Evolutionary conservation across 2,797 vertebrate species (phyloP), one percentile per base, ranked within the genome.

Genomic region (Epinephelus malabaricus): DNA sequence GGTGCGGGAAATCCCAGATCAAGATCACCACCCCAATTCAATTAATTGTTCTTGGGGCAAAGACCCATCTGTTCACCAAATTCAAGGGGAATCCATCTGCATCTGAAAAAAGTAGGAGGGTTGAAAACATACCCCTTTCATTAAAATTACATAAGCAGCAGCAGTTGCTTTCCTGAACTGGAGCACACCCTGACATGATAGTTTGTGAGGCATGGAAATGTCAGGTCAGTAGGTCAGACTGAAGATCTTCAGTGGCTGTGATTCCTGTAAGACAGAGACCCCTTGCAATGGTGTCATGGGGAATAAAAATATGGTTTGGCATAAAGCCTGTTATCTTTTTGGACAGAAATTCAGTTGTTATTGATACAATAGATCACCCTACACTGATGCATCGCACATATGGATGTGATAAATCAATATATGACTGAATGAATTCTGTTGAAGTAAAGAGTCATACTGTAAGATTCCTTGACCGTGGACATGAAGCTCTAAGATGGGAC

Each of bases 181-280:
- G 46, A 81, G 76, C 34, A n/a, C 12, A 43, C 11, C 34, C 40
- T 55, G 34, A 55, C 23, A 70, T 62, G 69, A 84, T 21, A 13
- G 50, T 58, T 78, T 15, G 38, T 54, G 45, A 73, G 47, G 45
- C 46, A 61, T 61, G 60, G 47, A 66, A 27, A 68, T 65, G 23
- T 59, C 18, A 46, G 72, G 55, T 73, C 55, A 76, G 59, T 10
- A 27, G 38, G 67, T 84, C 71, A 75, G 4, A 60, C 51, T 18
- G 30, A 21, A 56, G 30, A 49, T 15, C 27, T 18, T 56, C 19
- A n/a, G 15, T 14, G 23, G 8, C 18, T 56, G 40, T 10, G 30
- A 50, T 47, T 70, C 46, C 43, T 54, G 5, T 51, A 9, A 54
- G 10, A 58, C 21, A 53, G 19, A 25, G 2, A 8, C 25, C 8